phyloP scores from a whole-genome alignment of 1,140 invertebrate genomes.

The Papilio glaucus region DNA sequence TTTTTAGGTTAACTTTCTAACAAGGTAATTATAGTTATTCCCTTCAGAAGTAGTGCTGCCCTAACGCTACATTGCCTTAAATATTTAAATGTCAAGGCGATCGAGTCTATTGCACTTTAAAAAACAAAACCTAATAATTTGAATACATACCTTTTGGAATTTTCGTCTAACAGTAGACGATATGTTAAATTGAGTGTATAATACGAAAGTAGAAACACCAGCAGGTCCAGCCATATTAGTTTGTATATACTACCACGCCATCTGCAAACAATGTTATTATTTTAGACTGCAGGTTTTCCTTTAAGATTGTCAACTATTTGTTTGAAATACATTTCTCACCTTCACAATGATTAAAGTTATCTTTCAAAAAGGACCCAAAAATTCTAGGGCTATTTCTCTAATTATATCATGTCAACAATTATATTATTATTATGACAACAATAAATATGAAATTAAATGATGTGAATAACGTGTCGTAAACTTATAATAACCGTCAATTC shows the following conservation, averaged over 20 bases:
- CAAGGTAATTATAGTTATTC: no score
- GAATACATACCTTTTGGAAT: conserved; percentile 90
- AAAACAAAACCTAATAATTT: conserved; percentile 18
- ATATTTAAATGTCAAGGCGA: neutral
- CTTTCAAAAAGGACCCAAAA: no score
- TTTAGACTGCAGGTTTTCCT: neutral
- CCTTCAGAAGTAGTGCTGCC: no score
- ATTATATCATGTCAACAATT: no score
- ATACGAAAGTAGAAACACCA: conserved; percentile 92
- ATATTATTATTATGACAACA: no score
- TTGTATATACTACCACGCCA: conserved; percentile 99
- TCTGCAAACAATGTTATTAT: conserved; percentile 85
- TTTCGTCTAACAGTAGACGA: conserved; percentile 88
- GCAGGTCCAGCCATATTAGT: conserved; percentile 95
- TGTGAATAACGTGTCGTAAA: neutral
- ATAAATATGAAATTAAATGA: no score
- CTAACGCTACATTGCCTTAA: neutral
- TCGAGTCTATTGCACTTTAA: neutral
- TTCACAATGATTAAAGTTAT: no score
- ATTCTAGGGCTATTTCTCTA: no score
- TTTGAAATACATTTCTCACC: no score
- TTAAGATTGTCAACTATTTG: no score
- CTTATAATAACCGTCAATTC: conserved; percentile 1
- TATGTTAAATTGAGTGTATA: conserved; percentile 93
- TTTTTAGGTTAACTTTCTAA: no score